phyloP scores from a whole-genome alignment of 2,797 vertebrate species.

The Bovichtus variegatus region DNA sequence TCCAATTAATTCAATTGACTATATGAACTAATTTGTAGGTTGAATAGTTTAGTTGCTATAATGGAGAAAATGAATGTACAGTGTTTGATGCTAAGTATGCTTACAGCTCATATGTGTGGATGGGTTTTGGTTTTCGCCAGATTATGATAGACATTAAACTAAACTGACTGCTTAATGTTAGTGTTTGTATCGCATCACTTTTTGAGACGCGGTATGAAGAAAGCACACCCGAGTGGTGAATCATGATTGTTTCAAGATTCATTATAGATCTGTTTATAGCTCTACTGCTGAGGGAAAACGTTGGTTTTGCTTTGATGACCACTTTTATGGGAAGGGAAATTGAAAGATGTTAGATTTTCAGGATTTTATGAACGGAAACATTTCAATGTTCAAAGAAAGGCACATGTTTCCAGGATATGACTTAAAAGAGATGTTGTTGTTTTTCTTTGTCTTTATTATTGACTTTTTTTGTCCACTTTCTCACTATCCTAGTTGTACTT shows the following conservation, averaged over 20 bases:
- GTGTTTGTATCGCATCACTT: not conserved
- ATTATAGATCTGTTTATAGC: slow-evolving; percentile 34
- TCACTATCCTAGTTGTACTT: not conserved
- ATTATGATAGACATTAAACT: slow-evolving; percentile 11
- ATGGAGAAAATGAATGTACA: not conserved
- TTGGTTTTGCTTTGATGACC: slow-evolving; percentile 25
- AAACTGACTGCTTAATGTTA: not conserved
- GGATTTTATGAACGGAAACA: slow-evolving; percentile 19
- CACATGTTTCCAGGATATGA: not conserved
- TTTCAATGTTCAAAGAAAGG: not conserved
- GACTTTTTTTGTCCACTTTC: not conserved
- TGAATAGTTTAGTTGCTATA: not conserved
- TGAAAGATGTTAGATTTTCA: slow-evolving; percentile 28
- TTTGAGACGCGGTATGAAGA: not conserved
- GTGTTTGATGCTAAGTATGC: not conserved
- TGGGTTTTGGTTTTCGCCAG: not conserved
- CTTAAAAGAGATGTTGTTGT: not conserved
- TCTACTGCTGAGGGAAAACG: not conserved
- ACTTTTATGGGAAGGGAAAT: slow-evolving; percentile 15
- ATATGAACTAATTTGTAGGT: not conserved
- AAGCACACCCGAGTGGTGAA: slow-evolving; percentile 4
- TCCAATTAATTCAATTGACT: not conserved
- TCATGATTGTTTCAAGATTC: slow-evolving; percentile 24
- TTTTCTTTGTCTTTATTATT: not conserved
- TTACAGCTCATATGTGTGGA: not conserved